Percentiles rank a stretch among this genome's conserved stretches.
These are phyloP conservation scores for Pinctada fucata DNA, from an alignment of 2,888 invertebrate genomes.

Conservation along the genomic window DNA sequence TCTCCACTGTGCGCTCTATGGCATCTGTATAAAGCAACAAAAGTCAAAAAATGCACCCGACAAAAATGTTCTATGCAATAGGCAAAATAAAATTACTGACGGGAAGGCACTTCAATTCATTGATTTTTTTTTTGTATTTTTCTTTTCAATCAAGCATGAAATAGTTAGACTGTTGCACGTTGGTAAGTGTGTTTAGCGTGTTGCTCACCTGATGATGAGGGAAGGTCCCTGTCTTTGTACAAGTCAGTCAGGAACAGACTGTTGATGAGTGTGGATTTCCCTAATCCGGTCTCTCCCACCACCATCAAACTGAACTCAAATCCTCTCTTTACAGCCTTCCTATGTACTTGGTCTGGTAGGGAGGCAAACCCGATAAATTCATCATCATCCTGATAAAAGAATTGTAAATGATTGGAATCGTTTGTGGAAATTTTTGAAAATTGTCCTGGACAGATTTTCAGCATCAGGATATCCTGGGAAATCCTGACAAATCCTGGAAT, in stretches of 20 bases:
- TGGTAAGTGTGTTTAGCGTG: no score
- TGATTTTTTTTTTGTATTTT: no score
- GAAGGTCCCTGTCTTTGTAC: constrained; percentile 89
- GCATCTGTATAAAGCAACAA: constrained; percentile 80
- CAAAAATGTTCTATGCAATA: neutral
- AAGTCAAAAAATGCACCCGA: no score
- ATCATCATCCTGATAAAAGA: constrained; percentile 64
- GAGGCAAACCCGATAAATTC: constrained; percentile 74
- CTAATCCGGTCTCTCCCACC: constrained; percentile 90
- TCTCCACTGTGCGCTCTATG: constrained; percentile 90
- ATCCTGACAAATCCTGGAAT: no score
- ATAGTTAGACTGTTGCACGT: no score
- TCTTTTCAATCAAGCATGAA: no score
- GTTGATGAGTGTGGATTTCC: constrained; percentile 96
- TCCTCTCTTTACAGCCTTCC: constrained; percentile 72
- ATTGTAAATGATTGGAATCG: no score
- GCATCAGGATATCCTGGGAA: no score
- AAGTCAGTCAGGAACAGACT: constrained; percentile 95
- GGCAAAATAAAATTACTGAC: no score
- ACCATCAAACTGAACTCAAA: constrained; percentile 75
- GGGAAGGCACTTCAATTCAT: no score
- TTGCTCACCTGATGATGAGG: constrained; percentile 84
- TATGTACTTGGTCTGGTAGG: constrained; percentile 73
- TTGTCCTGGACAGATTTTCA: no score
- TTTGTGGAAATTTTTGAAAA: neutral